phyloP scores from a whole-genome alignment of 2,797 vertebrate genomes.

The Streptopelia turtur region DNA sequence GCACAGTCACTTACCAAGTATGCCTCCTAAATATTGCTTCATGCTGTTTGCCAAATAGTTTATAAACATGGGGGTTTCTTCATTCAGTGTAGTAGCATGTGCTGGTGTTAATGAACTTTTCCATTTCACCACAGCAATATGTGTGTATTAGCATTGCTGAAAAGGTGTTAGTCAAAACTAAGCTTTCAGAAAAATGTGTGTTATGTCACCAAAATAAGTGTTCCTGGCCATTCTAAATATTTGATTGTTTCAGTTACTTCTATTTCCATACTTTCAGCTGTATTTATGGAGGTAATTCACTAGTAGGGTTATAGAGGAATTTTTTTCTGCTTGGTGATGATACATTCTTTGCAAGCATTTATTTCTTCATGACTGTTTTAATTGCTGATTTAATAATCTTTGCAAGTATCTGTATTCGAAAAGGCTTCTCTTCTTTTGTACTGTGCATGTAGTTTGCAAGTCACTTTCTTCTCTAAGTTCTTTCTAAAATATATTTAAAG shows the following conservation, averaged over 20 bases:
- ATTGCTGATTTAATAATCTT: background rate
- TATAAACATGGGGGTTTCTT: background rate
- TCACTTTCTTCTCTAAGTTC: background rate
- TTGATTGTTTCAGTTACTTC: background rate
- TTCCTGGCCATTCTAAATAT: background rate
- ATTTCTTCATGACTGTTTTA: background rate
- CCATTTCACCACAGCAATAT: background rate
- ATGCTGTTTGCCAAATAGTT: background rate
- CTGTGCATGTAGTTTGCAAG: background rate
- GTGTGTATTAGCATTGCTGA: background rate
- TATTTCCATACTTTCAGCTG: background rate
- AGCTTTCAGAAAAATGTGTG: background rate
- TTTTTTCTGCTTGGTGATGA: background rate
- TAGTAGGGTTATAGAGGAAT: background rate
- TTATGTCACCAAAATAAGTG: background rate
- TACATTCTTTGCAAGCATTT: background rate
- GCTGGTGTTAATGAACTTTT: background rate
- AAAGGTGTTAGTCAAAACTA: background rate
- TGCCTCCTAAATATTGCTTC: conserved; percentile 19
- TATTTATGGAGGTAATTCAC: background rate
- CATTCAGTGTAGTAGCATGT: background rate
- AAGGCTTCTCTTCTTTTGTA: background rate
- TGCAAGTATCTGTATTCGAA: background rate
- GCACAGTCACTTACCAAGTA: conserved; percentile 93
- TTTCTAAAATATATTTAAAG: background rate